Evolutionary conservation across 2,888 invertebrate genomes (phyloP).

Genomic region (Syrista parreyssii): DNA sequence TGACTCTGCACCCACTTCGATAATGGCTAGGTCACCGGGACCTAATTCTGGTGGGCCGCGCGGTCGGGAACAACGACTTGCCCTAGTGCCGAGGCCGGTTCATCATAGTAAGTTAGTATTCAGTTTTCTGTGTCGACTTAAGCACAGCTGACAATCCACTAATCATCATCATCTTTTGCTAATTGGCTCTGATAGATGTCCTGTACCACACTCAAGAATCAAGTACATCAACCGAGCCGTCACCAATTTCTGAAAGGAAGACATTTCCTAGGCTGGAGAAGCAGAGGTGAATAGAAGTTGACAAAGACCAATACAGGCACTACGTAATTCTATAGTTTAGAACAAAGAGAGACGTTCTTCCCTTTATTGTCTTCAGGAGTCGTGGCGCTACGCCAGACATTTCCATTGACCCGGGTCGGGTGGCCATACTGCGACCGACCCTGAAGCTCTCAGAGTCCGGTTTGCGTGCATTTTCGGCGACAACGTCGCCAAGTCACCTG

Average conservation of each 20-base stretch:
- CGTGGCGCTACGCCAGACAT: constrained; percentile 56
- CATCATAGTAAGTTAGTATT: constrained; percentile 74
- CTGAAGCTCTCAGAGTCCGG: constrained; percentile 55
- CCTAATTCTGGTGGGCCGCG: constrained; percentile 63
- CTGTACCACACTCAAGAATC: constrained; percentile 68
- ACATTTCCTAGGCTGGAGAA: constrained; percentile 63
- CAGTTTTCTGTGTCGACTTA: constrained; percentile 61
- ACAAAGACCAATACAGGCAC: not conserved
- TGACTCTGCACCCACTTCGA: constrained; percentile 63
- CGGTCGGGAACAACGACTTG: constrained; percentile 66
- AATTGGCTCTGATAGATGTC: constrained; percentile 53
- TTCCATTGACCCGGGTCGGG: constrained; percentile 52
- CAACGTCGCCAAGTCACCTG: constrained; percentile 53
- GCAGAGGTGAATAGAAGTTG: constrained; percentile 47
- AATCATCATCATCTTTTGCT: constrained; percentile 22
- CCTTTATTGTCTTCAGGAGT: constrained; percentile 39
- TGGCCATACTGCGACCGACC: constrained; percentile 47
- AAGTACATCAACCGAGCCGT: constrained; percentile 69
- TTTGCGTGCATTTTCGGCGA: constrained; percentile 56
- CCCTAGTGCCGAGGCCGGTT: constrained; percentile 68
- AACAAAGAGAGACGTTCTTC: not conserved
- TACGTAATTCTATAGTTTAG: not conserved
- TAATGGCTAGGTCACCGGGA: constrained; percentile 57
- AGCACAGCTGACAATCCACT: constrained; percentile 28
- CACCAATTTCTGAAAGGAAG: constrained; percentile 69